Conservation (phyloP, 30 jellyfish, hydroid and myxozoan genomes). For the Phacellophora camtschatica region DNA sequence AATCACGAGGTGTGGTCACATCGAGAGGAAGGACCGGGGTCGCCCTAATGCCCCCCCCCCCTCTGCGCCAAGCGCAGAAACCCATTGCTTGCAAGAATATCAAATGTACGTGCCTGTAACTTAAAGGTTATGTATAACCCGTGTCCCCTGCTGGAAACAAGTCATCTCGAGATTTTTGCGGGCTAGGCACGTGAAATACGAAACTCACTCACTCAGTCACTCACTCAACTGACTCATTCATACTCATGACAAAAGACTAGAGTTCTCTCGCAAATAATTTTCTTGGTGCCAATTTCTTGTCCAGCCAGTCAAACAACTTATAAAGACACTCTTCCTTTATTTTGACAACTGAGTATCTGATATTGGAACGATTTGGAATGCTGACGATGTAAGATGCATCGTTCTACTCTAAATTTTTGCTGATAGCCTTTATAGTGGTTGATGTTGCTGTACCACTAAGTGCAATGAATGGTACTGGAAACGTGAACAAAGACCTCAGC, state of each 20-base stretch:
- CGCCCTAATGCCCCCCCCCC: no score
- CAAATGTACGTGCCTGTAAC: no score
- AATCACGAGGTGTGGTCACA: no score
- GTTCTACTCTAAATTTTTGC: slow-evolving; percentile 13
- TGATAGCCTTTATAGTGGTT: not conserved
- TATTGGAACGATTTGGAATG: slow-evolving; percentile 22
- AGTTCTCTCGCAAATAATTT: slow-evolving; percentile 13
- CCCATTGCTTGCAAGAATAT: no score
- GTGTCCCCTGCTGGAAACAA: no score
- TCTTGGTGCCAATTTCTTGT: slow-evolving; percentile 18
- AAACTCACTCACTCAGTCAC: no score
- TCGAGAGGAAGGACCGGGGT: no score
- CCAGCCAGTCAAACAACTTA: slow-evolving; percentile 29
- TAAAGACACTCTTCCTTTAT: slow-evolving; percentile 21
- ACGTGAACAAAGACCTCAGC: slow-evolving; percentile 34
- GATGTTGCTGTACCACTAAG: slow-evolving; percentile 44
- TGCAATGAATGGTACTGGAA: slow-evolving; percentile 32
- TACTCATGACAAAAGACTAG: slow-evolving; percentile 15
- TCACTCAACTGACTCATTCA: no score
- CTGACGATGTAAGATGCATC: slow-evolving; percentile 22
- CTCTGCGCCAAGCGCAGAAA: no score
- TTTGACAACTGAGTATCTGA: slow-evolving; percentile 30
- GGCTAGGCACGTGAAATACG: no score
- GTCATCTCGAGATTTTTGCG: no score
- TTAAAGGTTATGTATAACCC: no score